Evolutionary conservation across 2,797 vertebrate species (phyloP).

Genomic region (Mormyrus hasselquistii): DNA sequence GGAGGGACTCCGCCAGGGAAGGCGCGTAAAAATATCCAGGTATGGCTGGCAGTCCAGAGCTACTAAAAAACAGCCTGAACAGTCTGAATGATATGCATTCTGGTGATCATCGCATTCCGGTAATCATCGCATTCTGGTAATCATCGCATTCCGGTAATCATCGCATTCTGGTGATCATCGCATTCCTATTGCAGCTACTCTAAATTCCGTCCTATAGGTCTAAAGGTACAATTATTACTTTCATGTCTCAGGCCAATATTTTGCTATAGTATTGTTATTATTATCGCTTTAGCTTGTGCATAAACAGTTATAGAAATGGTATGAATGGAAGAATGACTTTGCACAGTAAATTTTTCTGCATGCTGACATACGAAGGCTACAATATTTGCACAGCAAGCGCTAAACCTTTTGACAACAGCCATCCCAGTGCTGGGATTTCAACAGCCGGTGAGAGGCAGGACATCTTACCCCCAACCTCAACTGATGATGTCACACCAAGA

Average conservation of each 20-base stretch:
- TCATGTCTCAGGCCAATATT: background rate
- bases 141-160: background rate
- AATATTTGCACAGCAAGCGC: background rate
- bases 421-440: background rate
- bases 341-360: background rate
- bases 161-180: background rate
- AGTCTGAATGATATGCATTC: background rate
- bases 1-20: conserved; percentile 80
- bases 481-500: background rate
- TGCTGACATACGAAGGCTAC: background rate
- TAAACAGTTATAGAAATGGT: background rate
- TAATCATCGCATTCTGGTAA: background rate
- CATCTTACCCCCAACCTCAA: background rate
- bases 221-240: background rate
- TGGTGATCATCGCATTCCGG: background rate
- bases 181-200: background rate
- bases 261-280: background rate
- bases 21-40: conserved; percentile 82
- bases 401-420: background rate
- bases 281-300: background rate
- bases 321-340: background rate
- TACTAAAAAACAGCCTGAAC: background rate
- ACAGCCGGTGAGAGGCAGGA: background rate
- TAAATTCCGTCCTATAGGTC: background rate
- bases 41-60: conserved; percentile 42